Base-by-base conservation (phyloP, 2,888 invertebrate species). In the Philhelius pedissequus region DNA sequence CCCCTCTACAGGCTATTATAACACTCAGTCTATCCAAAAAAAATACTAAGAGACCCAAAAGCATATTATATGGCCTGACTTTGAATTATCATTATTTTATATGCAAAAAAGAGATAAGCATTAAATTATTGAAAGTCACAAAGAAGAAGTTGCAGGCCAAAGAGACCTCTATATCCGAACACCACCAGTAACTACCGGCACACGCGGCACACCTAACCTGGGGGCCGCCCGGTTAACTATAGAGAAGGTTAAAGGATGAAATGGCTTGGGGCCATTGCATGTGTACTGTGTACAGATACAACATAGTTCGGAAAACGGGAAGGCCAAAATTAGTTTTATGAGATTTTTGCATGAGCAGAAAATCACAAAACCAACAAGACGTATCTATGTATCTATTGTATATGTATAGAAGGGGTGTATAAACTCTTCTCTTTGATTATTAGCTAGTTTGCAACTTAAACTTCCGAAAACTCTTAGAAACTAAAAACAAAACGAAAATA, bases 31-130 rank as follows among this genome's bases (percentile, higher is more conserved):
- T 66, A 38, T 15, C 43, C 50, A 68, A 73, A n/a, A n/a, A n/a
- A n/a, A n/a, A 73, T 56, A 62, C 43, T 38, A 15, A 45, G 62
- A 68, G 45, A 25, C 64, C 75, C 70, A 30, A 79, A 75, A 75
- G 58, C 79, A 66, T 75, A 84, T 84, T 79, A 79, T 79, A 79
- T 75, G 54, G 79, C 83, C 83, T 79, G 79, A 79, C 83, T 84
- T 84, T 79, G 79, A 79, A 79, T 84, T 79, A 84, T 84, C 79
- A 79, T 79, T 84, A 84, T 84, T 75, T 79, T 84, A 84, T 84
- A 84, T 79, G 79, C 83, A 79, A 84, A 84, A n/a, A 79, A 79
- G 75, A 83, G 78, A 83, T 83, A 75, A 83, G 83, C 79, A 83
- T 83, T 79, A 83, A 83, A 83, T 83, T 83, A 83, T 83, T 83